Evolutionary conservation across 2,888 invertebrate species (phyloP).

Genomic region (Noctuana brunneofusca): DNA sequence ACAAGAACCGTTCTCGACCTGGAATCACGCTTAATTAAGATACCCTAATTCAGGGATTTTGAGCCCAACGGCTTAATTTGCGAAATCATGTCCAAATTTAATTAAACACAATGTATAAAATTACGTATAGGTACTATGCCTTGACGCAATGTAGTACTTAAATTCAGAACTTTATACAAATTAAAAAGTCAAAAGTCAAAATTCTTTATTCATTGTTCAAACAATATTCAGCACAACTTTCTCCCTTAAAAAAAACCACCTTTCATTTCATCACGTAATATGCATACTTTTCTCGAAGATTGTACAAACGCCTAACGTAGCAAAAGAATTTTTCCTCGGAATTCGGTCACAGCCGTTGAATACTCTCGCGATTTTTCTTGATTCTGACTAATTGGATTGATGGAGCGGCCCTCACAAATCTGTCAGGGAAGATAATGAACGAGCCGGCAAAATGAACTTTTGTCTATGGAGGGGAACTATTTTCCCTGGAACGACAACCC

Average conservation of each 20-base stretch:
- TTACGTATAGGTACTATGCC: too few species aligned
- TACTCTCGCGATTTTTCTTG: constrained; percentile 59
- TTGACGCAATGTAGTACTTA: too few species aligned
- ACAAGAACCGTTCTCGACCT: constrained; percentile 3
- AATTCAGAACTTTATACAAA: too few species aligned
- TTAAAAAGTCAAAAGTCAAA: too few species aligned
- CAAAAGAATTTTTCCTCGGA: constrained; percentile 4
- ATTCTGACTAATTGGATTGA: constrained; percentile 72
- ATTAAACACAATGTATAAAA: not conserved
- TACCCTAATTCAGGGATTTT: constrained; percentile 19
- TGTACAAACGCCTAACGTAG: constrained; percentile 11
- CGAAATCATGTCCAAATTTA: constrained; percentile 13
- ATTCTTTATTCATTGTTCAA: too few species aligned
- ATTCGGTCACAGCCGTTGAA: constrained; percentile 36
- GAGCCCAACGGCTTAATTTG: constrained; percentile 6
- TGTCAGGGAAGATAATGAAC: constrained; percentile 72
- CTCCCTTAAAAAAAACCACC: not conserved
- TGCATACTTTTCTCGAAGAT: not conserved
- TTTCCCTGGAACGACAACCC: constrained; percentile 40
- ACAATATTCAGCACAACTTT: too few species aligned
- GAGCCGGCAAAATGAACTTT: constrained; percentile 58
- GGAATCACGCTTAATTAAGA: constrained; percentile 14
- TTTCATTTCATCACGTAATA: not conserved
- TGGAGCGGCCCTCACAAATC: constrained; percentile 65
- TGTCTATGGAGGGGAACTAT: constrained; percentile 49